Evolutionary conservation across 2,797 vertebrate genomes (phyloP).

Genomic region (Euphonia xanthogaster): DNA sequence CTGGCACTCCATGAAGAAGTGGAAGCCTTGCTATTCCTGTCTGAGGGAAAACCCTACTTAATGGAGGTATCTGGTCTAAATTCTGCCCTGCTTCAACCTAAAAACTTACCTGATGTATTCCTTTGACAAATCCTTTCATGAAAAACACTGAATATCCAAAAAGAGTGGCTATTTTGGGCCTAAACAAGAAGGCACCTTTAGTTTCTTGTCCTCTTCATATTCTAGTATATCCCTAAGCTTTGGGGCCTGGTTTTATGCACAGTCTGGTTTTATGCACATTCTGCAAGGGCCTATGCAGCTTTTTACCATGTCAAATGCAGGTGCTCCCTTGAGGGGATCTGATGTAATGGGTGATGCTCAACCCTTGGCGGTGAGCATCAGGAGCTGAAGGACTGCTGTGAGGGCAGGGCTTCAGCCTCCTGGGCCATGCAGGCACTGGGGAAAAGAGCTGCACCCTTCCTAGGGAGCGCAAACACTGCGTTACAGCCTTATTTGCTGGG

Average conservation of each 20-base stretch:
- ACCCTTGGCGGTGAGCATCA: not conserved
- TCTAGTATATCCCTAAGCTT: not conserved
- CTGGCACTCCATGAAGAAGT: slow-evolving; percentile 89
- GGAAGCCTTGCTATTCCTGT: slow-evolving; percentile 88
- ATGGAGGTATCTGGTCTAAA: slow-evolving; percentile 83
- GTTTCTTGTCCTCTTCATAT: not conserved
- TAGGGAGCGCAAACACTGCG: not conserved
- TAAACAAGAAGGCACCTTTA: not conserved
- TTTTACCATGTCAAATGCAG: not conserved
- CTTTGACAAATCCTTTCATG: not conserved
- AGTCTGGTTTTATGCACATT: not conserved
- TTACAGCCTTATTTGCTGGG: not conserved
- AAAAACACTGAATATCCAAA: not conserved
- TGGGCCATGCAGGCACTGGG: not conserved
- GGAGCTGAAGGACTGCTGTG: not conserved
- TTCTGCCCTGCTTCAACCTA: not conserved
- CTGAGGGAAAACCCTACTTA: slow-evolving; percentile 92
- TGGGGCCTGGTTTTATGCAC: not conserved
- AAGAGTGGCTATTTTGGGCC: not conserved
- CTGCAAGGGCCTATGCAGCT: not conserved
- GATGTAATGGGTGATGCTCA: not conserved
- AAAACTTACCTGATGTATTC: not conserved
- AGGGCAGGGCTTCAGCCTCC: not conserved
- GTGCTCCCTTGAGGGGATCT: not conserved
- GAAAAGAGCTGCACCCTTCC: not conserved